Base-by-base conservation (phyloP, 2,888 invertebrate genomes). In the Mantis religiosa region DNA sequence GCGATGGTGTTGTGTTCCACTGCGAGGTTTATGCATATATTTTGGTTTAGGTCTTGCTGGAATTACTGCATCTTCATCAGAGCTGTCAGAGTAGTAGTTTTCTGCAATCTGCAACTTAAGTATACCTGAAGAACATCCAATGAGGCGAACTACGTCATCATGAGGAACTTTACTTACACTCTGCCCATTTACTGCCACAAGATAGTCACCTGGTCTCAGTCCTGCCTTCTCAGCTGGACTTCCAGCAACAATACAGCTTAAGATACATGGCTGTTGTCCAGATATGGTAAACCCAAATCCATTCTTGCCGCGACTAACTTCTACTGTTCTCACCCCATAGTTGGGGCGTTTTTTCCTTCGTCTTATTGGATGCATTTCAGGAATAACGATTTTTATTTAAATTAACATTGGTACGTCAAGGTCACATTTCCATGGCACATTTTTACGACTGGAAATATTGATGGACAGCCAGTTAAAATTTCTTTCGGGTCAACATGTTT, bases 271-370 rank as follows among this genome's bases (percentile, higher is more conserved):
- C 92, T 98, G 97, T 93, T 99, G 98, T 4, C 99, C 99, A 2
- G 98, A 98, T 92, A 99, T 98, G 30, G 99, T 99, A 92, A 99
- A 99, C n/a, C 99, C 99, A 93, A 98, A 99, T 14, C 99, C 99
- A 92, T 97, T 97, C 90, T 96, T 95, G 4, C 98, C 98, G 90
- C 98, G 95, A 14, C 96, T 95, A 83, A 99, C 96, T 92, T 98
- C 97, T 88, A 98, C 97, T 71, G 97, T 96, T 90, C 97, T 95
- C 90, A 97, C 96, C 82, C 97, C 96, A 92, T 96, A 96, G 92
- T 96, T 96, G 28, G 96, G 95, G 87, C 96, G 94, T 93, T 96
- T 96, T 93, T 96, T 96, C 90, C 96, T 94, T 89, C 96, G 93
- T 91, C 96, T 94, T 90, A 94, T 94, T 27, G 95, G 95, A 92